Base-by-base conservation (phyloP, 2,888 invertebrate genomes). In the Drosophila colorata region DNA sequence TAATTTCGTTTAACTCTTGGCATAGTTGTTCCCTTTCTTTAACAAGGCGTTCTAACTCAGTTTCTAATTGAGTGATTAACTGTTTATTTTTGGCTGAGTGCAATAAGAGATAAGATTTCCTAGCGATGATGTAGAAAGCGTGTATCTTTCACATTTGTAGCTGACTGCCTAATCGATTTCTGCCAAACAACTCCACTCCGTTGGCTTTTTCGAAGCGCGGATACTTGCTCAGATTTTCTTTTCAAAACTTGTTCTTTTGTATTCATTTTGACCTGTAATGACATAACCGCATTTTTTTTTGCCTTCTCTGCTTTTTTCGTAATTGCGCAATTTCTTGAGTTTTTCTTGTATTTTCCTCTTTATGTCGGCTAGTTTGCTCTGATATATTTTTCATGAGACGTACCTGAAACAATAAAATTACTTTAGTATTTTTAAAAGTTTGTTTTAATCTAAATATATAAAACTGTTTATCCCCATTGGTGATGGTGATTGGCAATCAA, bases 351-450 rank as follows among this genome's bases (percentile, higher is more conserved):
- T 98, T 98, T 7, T 96, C 95, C 90, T 97, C 96, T 78, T 97
- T 96, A 88, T 97, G 97, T 58, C 96, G 95, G 84, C 95, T 96
- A 5, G 96, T 95, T 91, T 99, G 99, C 65, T 97, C 97, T 61
- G 97, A 96, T 95, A 99, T 98, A 92, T 97, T 97, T 90, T 97
- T 97, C 88, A 99, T 95, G 57, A 99, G 93, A 90, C 95, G 95
- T 0, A 97, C 96, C 94, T 95, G 13, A 43, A 48, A 48, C 2
- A 31, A 28, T 16, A 2, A 13, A 49, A 3, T 18, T 5, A 31
- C 25, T n/a, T 41, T 16, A 38, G 1, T 16, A 38, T 38, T 9
- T 38, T 38, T 38, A 9, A 28, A 28, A n/a, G n/a, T n/a, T n/a
- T n/a, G n/a, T n/a, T n/a, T n/a, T n/a, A n/a, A n/a, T n/a, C n/a